Percentiles rank a stretch among this genome's conserved stretches.
These are phyloP conservation scores for Actinia tenebrosa DNA, from an alignment of 64 coral and sea anemone species.

Conservation along the genomic window DNA sequence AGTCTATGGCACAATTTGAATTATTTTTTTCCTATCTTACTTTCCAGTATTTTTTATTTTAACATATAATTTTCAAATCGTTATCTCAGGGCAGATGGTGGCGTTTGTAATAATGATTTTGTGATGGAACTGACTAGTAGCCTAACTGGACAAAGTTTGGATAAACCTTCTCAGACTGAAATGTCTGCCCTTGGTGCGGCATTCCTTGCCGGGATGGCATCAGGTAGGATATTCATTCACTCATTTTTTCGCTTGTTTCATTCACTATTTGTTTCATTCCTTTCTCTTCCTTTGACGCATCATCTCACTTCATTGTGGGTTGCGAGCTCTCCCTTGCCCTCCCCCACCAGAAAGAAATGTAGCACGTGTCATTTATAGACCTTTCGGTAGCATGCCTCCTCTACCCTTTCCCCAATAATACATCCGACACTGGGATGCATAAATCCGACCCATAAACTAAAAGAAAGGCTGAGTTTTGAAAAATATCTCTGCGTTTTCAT, in stretches of 20 bases:
- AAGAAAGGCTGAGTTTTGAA: too few relatives aligned
- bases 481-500: not conserved
- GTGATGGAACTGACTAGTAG: constrained; percentile 89
- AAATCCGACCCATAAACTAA: too few relatives aligned
- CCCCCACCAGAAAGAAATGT: too few relatives aligned
- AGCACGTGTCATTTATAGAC: too few relatives aligned
- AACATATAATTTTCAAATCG: not conserved
- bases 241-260: not conserved
- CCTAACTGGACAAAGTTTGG: constrained; percentile 66
- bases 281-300: not conserved
- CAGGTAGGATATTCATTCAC: constrained; percentile 29
- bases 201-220: constrained; percentile 79
- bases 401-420: too few relatives aligned
- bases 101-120: constrained; percentile 92
- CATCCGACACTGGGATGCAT: too few relatives aligned
- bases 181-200: constrained; percentile 93
- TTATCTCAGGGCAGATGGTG: constrained; percentile 75
- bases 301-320: too few relatives aligned
- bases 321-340: too few relatives aligned
- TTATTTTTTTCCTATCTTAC: too few relatives aligned
- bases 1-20: too few relatives aligned
- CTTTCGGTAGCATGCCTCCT: too few relatives aligned
- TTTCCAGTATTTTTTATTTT: too few relatives aligned
- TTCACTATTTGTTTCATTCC: not conserved
- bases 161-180: constrained; percentile 82